Percentiles rank a stretch among this genome's conserved stretches.
These are phyloP conservation scores for Drosophila nebulosa DNA, from an alignment of 1,140 invertebrate species.

Conservation along the genomic window DNA sequence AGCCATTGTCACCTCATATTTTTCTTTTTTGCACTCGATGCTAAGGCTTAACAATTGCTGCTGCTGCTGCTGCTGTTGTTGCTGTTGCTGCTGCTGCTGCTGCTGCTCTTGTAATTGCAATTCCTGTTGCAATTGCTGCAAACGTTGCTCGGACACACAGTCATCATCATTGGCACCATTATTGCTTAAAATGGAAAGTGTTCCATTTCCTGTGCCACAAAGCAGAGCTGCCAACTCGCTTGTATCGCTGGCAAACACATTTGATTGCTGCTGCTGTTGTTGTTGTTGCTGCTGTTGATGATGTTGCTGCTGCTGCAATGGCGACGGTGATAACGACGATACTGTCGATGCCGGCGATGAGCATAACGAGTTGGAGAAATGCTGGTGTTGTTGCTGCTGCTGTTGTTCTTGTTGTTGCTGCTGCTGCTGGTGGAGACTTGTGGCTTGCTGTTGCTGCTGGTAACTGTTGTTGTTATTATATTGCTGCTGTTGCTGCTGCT, in stretches of 20 bases:
- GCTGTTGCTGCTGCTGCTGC: constrained; percentile 33
- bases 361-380: constrained; percentile 73
- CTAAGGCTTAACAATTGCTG: constrained; percentile 62
- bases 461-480: constrained; percentile 12
- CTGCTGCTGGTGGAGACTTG: constrained; percentile 33
- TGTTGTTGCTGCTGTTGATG: constrained; percentile 51
- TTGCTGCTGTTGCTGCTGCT: constrained; percentile 36
- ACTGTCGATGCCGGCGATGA: constrained; percentile 75
- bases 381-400: constrained; percentile 56
- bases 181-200: constrained; percentile 57
- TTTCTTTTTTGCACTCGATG: constrained; percentile 77
- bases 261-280: constrained; percentile 52
- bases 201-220: constrained; percentile 66
- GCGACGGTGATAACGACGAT: constrained; percentile 74
- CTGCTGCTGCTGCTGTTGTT: constrained; percentile 48
- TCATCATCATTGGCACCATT: constrained; percentile 38
- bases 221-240: constrained; percentile 72
- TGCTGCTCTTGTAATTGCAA: constrained; percentile 52
- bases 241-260: constrained; percentile 55
- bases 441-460: constrained; percentile 26
- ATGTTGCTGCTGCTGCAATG: constrained; percentile 68
- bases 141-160: constrained; percentile 29
- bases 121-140: constrained; percentile 59
- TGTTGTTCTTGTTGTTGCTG: constrained; percentile 50
- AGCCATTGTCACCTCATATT: constrained; percentile 59